Evolutionary conservation across 1,140 invertebrate genomes (phyloP).

Genomic region (Hypothenemus hampei): DNA sequence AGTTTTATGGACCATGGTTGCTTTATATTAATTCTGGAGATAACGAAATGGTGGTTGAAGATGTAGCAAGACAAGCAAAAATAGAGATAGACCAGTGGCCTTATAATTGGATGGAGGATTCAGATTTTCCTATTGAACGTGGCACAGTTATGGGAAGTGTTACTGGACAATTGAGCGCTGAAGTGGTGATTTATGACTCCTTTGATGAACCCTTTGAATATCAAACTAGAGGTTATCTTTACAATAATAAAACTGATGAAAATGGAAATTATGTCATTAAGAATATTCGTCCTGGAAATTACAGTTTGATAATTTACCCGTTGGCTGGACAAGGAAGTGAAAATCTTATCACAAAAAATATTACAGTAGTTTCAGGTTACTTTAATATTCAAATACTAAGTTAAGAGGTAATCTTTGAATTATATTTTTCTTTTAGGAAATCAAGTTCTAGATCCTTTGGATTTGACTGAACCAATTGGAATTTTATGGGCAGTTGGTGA

Average conservation of each 20-base stretch:
- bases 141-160: background rate
- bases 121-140: background rate
- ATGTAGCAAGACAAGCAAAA: background rate
- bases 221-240: conserved; percentile 1
- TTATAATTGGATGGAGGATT: background rate
- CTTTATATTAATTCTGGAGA: conserved; percentile 1
- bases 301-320: background rate
- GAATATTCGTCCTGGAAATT: conserved; percentile 5
- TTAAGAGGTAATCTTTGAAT: background rate
- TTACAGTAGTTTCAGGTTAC: conserved; percentile 4
- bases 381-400: background rate
- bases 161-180: conserved; percentile 4
- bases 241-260: background rate
- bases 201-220: background rate
- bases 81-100: background rate
- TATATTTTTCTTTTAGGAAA: background rate
- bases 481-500: background rate
- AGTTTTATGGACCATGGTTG: conserved; percentile 4
- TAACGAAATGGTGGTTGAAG: background rate
- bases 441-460: background rate
- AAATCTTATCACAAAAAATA: background rate
- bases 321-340: conserved; percentile 9
- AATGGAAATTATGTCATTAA: background rate
- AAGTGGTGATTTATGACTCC: background rate
- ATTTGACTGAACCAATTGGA: background rate